phyloP scores from a whole-genome alignment of 35 echinoderm and acorn worm genomes.

The Patiria miniata region DNA sequence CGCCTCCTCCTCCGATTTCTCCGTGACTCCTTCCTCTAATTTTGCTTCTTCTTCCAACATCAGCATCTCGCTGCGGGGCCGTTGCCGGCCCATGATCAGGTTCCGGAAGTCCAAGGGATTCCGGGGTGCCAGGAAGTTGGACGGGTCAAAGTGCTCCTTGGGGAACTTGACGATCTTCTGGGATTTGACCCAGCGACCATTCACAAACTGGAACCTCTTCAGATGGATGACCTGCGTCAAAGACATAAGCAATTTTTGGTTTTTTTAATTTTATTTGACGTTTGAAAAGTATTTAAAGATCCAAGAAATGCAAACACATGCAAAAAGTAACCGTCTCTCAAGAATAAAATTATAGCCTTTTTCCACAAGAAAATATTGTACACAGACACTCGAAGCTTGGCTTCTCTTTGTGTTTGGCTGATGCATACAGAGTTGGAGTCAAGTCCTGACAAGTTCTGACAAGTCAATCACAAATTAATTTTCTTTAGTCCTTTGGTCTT shows the following conservation, averaged over 20 bases:
- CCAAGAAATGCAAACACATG: no score
- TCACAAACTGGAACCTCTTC: constrained; percentile 99
- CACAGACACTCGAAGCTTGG: no score
- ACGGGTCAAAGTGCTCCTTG: constrained; percentile 78
- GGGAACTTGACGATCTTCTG: constrained; percentile 99
- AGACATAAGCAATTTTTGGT: no score
- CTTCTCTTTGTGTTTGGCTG: no score
- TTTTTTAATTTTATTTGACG: neutral
- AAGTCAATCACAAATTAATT: no score
- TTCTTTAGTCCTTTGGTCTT: no score
- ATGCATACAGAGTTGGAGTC: no score
- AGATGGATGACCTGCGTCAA: constrained; percentile 89
- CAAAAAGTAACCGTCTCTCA: no score
- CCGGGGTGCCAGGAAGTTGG: constrained; percentile 87
- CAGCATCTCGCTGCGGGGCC: constrained; percentile 41
- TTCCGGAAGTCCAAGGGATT: constrained; percentile 23
- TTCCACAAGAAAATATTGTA: no score
- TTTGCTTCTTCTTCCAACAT: neutral
- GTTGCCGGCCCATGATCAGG: constrained; percentile 20
- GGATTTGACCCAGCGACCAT: constrained; percentile 98
- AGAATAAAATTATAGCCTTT: no score
- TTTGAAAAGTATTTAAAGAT: no score
- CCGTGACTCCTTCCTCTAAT: neutral
- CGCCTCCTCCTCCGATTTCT: neutral
- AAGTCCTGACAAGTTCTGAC: no score